Evolutionary conservation across 2,113 vertebrate genomes (phyloP).

Genomic region (Uria lomvia): DNA sequence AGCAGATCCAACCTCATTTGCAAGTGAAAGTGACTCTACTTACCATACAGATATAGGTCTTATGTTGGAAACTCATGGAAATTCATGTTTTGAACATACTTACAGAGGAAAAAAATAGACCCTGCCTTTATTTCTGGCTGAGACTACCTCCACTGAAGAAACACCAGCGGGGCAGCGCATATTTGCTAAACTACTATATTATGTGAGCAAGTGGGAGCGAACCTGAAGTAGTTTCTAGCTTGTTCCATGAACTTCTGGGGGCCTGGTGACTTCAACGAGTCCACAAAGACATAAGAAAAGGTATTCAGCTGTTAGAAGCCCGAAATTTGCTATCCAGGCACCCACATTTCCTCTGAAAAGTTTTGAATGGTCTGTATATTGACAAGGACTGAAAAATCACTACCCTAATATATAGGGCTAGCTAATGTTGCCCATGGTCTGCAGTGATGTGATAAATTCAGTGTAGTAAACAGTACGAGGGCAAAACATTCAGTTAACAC

Average conservation of each 20-base stretch:
- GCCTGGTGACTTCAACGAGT: neutral
- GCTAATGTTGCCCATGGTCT: neutral
- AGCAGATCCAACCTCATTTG: slow-evolving; percentile 65
- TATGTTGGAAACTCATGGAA: slow-evolving; percentile 66
- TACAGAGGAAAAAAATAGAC: slow-evolving; percentile 56
- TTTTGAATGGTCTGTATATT: neutral
- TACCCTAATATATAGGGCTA: neutral
- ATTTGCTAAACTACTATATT: slow-evolving; percentile 9
- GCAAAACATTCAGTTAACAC: neutral
- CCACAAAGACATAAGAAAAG: neutral
- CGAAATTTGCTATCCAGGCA: neutral
- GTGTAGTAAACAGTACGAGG: neutral
- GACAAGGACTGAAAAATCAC: neutral
- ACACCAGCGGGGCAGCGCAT: neutral
- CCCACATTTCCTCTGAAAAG: neutral
- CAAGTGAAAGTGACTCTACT: slow-evolving; percentile 68
- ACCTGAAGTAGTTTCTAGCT: neutral
- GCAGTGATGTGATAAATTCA: neutral
- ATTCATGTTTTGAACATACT: slow-evolving; percentile 67
- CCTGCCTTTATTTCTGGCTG: slow-evolving; percentile 60
- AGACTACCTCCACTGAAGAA: slow-evolving; percentile 35
- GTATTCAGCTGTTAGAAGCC: neutral
- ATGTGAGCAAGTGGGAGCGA: neutral
- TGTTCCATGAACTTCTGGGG: neutral
- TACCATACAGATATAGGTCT: slow-evolving; percentile 68